Base-by-base conservation (phyloP, 2,113 vertebrate species). In the Vulpes vulpes region DNA sequence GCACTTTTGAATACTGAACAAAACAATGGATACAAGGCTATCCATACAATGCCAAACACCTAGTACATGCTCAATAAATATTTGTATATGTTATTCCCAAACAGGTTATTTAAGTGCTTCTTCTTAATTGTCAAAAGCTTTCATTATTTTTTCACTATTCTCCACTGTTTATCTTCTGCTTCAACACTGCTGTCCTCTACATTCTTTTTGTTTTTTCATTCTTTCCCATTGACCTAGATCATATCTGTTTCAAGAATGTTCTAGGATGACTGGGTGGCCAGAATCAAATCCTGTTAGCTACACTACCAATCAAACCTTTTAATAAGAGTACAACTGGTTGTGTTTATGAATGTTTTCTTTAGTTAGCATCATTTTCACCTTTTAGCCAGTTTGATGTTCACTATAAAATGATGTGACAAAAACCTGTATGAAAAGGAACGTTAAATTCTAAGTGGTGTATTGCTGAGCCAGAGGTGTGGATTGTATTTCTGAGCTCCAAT, bases 401-500 rank as follows among this genome's bases (percentile, higher is more conserved):
- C 57, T 91, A 55, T 89, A 69, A 93, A 95, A 64, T 67, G 22
- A 84, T 94, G 11, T 97, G 49, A 55, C 22, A 93, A 97, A 76
- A 89, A 62, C 17, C 27, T 87, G 43, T 74, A 43, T 86, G 35
- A 91, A 93, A 96, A 96, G 94, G 62, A 89, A 78, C 62, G 76
- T 62, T 82, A 91, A 95, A 59, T 95, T 49, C 82, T 64, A 91
- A 86, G 49, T n/a, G 25, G 30, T 71, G 0, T 49, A 27, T 91
- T n/a, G 14, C 79, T 74, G 35, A 91, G 16, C 43, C 38, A 85
- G 71, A 95, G 69, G n/a, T 25, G 0, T 91, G 78, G 53, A 5
- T 38, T 96, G 3, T 86, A 89, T 95, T 97, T 65, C 55, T 93
- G 93, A 96, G 32, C 15, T 97, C 81, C 92, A 60, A 89, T 94